A percentile compares a stretch with the other conserved stretches of the same genome.
Evolutionary conservation across 2,113 vertebrate genomes (phyloP).

Genomic region (Copsychus sechellarum): DNA sequence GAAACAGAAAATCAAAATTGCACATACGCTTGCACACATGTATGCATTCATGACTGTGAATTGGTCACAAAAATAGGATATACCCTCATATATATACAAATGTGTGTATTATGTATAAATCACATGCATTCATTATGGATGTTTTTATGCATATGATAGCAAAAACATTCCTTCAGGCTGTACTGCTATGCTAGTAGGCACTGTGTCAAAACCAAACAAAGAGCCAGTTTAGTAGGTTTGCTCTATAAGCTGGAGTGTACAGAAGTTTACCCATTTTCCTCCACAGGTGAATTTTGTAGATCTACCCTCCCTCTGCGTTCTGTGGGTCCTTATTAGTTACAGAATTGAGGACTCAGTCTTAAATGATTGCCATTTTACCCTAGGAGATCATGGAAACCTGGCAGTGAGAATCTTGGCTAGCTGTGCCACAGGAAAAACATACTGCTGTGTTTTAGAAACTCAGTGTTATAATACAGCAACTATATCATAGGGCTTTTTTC

Average conservation of each 20-base stretch:
- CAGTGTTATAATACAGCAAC: background rate
- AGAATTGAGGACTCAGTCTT: background rate
- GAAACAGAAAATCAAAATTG: constrained; percentile 2
- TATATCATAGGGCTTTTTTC: background rate
- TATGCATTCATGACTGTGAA: constrained; percentile 1
- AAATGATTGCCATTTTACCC: constrained; percentile 10
- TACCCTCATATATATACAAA: background rate
- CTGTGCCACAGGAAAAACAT: background rate
- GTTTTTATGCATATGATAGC: constrained; percentile 41
- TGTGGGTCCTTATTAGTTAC: constrained; percentile 1
- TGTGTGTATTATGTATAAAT: constrained; percentile 1
- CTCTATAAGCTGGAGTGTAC: background rate
- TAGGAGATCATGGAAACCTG: constrained; percentile 44
- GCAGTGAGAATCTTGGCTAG: background rate
- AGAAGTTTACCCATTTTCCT: constrained; percentile 20
- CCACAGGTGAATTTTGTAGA: constrained; percentile 37
- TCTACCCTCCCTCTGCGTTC: background rate
- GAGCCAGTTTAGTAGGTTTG: constrained; percentile 38
- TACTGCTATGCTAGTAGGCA: constrained; percentile 22
- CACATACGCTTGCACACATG: background rate
- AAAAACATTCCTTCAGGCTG: constrained; percentile 56
- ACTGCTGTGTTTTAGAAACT: background rate
- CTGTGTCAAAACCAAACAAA: constrained; percentile 54
- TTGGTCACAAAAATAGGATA: background rate
- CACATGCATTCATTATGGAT: constrained; percentile 9